Evolutionary conservation across 2,888 invertebrate species (phyloP).

Genomic region (Acanthosoma haemorrhoidale): DNA sequence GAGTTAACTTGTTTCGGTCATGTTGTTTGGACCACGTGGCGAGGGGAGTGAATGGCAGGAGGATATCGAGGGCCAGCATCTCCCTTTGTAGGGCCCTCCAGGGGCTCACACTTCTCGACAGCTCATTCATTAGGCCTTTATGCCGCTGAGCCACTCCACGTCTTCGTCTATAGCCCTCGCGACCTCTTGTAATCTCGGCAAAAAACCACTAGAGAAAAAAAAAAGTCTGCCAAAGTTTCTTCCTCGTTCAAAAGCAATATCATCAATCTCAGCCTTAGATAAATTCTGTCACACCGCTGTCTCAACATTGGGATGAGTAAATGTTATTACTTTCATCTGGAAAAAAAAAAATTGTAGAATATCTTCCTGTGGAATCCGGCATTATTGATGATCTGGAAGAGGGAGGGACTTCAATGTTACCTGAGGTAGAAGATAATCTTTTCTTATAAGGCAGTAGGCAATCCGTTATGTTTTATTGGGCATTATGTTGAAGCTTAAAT

Average conservation of each 20-base stretch:
- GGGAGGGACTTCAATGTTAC: no score
- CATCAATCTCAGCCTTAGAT: not conserved
- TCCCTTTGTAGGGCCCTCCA: not conserved
- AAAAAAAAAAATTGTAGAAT: no score
- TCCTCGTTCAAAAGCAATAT: not conserved
- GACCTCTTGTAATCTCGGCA: not conserved
- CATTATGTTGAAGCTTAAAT: no score
- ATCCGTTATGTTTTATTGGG: no score
- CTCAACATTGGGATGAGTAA: no score
- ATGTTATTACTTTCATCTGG: no score
- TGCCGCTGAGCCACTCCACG: not conserved
- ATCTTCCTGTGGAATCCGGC: no score
- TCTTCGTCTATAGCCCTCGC: not conserved
- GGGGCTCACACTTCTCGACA: not conserved
- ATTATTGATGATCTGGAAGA: no score
- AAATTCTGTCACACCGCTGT: not conserved
- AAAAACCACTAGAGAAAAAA: no score
- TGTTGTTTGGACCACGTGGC: not conserved
- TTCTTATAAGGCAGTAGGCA: no score
- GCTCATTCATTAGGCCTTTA: constrained; percentile 8
- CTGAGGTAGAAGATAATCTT: no score
- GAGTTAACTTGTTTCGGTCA: not conserved
- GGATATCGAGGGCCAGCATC: not conserved
- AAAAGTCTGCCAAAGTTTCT: not conserved
- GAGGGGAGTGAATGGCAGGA: not conserved